These are phyloP conservation scores for Tetrax tetrax DNA, from an alignment of 2,113 vertebrate genomes.

Conservation along the genomic window DNA sequence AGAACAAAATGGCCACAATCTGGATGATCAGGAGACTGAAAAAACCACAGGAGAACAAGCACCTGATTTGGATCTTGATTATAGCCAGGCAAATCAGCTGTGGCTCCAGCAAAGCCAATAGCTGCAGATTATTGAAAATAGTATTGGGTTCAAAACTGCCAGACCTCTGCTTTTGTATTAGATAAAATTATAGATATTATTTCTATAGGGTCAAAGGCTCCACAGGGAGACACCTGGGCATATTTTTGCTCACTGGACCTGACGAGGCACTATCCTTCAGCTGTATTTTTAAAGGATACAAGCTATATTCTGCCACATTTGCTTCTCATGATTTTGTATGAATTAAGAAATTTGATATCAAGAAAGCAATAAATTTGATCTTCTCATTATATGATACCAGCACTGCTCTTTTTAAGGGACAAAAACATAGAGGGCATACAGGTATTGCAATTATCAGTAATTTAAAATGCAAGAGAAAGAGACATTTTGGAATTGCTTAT, in stretches of 20 bases:
- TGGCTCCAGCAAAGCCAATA: background rate
- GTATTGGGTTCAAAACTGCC: background rate
- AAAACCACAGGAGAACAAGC: background rate
- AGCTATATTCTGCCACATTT: background rate
- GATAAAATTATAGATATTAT: background rate
- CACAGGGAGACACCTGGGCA: background rate
- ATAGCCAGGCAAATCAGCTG: rapidly evolving
- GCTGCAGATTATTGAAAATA: background rate
- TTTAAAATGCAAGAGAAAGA: background rate
- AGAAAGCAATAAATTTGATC: background rate
- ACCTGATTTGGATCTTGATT: background rate
- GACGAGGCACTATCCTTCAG: background rate
- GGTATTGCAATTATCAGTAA: background rate
- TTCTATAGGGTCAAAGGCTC: background rate
- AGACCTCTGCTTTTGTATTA: background rate
- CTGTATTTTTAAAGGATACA: background rate
- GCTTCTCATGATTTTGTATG: background rate
- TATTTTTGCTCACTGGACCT: background rate
- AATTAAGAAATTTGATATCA: background rate
- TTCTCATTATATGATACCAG: background rate
- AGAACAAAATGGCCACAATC: background rate
- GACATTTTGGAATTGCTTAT: background rate
- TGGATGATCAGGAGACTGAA: background rate
- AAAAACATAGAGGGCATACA: background rate
- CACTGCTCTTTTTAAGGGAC: background rate